Evolutionary conservation across 2,113 vertebrate species (phyloP), one percentile per base, ranked within the genome.

Genomic region (Trogon melanurus): DNA sequence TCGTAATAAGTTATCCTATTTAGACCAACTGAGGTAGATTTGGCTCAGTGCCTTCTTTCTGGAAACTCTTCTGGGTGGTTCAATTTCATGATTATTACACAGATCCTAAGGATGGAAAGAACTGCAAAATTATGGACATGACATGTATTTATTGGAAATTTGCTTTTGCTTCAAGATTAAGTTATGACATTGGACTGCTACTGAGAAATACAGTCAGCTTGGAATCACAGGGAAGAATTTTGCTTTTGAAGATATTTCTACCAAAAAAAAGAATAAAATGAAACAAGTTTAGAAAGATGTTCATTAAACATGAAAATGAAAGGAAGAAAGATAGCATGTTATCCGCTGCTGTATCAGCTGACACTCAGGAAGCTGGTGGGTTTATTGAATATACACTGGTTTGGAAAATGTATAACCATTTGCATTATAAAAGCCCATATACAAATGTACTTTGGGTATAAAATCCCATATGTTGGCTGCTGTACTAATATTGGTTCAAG

Each of bases 391-490:
- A 89, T 86, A 67, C 65, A 95, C 15, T 90, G 62, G 38, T 97
- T 91, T 95, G 82, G 75, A 96, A 93, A 95, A 95, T 9, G 3
- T 95, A 74, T 93, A 91, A 94, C 79, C 90, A 90, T 98, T 98
- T 98, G 94, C 93, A 71, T 96, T 96, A 79, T 71, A 96, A 96
- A 97, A 97, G 74, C 88, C 89, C 75, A 79, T 96, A 93, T 85
- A 96, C 86, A 96, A 97, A 95, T 94, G 81, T 95, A 96, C 84
- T 96, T 95, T 96, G 95, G 81, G 94, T 96, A 98, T 96, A 97
- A 97, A 97, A 93, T 89, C 75, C 95, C 93, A 92, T 96, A 96
- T 80, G 83, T 95, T 96, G 97, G 95, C 95, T 97, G 94, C 73
- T 12, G 54, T 90, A 93, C 78, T 94, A 97, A 97, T 97, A 97